Evolutionary conservation across 53 echinoderm and acorn worm species (phyloP), one percentile per base, ranked within the genome.

Genomic region (Glandiceps talaboti): DNA sequence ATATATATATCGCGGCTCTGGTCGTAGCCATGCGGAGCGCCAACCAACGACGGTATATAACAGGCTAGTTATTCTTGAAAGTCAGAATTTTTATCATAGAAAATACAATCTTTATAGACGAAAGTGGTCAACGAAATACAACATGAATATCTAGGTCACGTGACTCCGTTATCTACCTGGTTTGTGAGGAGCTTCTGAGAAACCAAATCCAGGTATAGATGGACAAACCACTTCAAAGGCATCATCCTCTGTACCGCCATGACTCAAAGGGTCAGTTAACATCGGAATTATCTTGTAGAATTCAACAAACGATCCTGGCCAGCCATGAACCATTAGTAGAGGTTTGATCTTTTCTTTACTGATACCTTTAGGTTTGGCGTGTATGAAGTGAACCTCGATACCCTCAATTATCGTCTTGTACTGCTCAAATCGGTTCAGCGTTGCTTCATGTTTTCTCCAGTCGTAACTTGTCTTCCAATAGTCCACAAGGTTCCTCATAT

Each of bases 141-240:
- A n/a, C n/a, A n/a, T n/a, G n/a, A n/a, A n/a, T n/a, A n/a, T n/a
- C n/a, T n/a, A n/a, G n/a, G n/a, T n/a, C n/a, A n/a, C n/a, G n/a
- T n/a, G n/a, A n/a, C n/a, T n/a, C n/a, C n/a, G n/a, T n/a, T n/a
- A n/a, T n/a, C 29, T 80, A 93, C 93, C 93, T 81, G 86, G 89
- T 84, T 89, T 94, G 79, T 94, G 94, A 1, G 94, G 81, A n/a
- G 89, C 91, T 76, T 94, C 94, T 33, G 94, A 94, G 78, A 91
- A 94, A 0, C 91, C 91, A 73, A 85, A 94, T 26, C 94, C 94
- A n/a, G 94, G 94, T 30, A 94, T 77, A 14, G 91, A 89, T 0
- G 94, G 94, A 76, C 89, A 92, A 78, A 94, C 87, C 31, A 94
- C 89, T 78, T 94, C 94, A 83, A 91, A 94, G 20, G 73, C 33